phyloP scores from a whole-genome alignment of 2,888 invertebrate genomes.

The Corythucha ciliata region DNA sequence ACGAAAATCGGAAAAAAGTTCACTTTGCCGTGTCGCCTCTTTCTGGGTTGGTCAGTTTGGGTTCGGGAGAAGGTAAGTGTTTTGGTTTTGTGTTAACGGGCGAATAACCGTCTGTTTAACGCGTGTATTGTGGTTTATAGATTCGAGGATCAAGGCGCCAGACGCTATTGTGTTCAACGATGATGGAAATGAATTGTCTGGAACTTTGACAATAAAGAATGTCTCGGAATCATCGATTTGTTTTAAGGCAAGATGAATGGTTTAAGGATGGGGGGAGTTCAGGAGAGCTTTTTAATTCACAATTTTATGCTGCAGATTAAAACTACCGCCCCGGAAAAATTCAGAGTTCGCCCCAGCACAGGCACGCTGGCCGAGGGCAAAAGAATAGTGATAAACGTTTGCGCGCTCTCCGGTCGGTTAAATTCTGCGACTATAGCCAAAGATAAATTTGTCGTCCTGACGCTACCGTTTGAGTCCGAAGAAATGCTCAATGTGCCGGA shows the following conservation, averaged over 20 bases:
- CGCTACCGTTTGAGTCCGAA: conserved; percentile 52
- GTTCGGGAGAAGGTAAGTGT: no score
- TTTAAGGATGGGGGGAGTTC: not conserved
- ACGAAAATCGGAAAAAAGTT: conserved; percentile 36
- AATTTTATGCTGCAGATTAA: conserved; percentile 68
- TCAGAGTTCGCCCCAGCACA: conserved; percentile 80
- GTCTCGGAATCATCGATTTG: conserved; percentile 52
- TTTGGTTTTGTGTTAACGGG: no score
- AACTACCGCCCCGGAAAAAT: conserved; percentile 92
- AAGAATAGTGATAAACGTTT: conserved; percentile 57
- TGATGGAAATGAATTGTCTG: conserved; percentile 54
- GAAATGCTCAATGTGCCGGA: conserved; percentile 52
- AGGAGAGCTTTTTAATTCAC: conserved; percentile 11
- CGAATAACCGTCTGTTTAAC: no score
- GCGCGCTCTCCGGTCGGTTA: conserved; percentile 65
- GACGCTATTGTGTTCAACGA: conserved; percentile 60
- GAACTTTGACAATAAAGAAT: conserved; percentile 61
- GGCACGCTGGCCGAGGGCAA: conserved; percentile 61
- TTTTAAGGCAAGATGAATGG: conserved; percentile 51
- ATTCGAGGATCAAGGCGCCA: conserved; percentile 53
- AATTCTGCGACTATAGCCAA: conserved; percentile 52
- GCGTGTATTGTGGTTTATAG: no score
- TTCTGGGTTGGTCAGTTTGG: no score
- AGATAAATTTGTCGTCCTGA: conserved; percentile 85
- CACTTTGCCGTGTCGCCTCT: no score